Evolutionary conservation across 2,888 invertebrate species (phyloP).

Genomic region (Clunio marinus): DNA sequence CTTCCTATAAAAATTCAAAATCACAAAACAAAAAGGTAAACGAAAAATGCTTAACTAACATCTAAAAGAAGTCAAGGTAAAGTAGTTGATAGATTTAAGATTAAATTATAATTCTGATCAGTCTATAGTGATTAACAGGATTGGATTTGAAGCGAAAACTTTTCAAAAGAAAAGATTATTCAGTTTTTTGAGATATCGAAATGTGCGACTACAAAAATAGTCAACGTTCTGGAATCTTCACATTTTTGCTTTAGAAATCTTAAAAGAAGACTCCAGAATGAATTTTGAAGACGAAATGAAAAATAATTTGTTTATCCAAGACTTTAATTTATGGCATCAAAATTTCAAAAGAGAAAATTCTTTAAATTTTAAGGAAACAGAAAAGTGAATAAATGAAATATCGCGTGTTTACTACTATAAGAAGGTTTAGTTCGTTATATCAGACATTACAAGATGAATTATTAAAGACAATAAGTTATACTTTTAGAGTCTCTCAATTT

Average conservation of each 20-base stretch:
- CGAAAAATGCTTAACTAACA: neutral
- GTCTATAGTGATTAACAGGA: slow-evolving; percentile 15
- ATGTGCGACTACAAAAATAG: neutral
- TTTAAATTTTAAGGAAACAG: too few relatives aligned
- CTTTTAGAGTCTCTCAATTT: slow-evolving; percentile 5
- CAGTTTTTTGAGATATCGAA: neutral
- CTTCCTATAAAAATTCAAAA: neutral
- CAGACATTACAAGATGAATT: neutral
- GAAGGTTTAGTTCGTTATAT: too few relatives aligned
- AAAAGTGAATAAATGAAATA: too few relatives aligned
- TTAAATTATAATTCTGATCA: slow-evolving; percentile 8
- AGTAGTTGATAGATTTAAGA: neutral
- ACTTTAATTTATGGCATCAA: slow-evolving; percentile 20
- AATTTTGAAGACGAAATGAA: neutral
- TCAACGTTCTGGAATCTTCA: too few relatives aligned
- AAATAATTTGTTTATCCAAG: neutral
- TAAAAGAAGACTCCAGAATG: neutral
- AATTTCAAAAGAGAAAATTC: too few relatives aligned
- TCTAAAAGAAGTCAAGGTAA: neutral
- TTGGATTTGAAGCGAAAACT: too few relatives aligned
- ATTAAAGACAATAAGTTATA: slow-evolving; percentile 12
- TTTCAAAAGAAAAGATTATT: too few relatives aligned
- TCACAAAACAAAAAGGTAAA: slow-evolving; percentile 17
- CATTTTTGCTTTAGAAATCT: neutral
- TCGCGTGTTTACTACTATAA: neutral